These are phyloP conservation scores for Willisornis vidua DNA, from an alignment of 2,113 vertebrate genomes.

Conservation along the genomic window DNA sequence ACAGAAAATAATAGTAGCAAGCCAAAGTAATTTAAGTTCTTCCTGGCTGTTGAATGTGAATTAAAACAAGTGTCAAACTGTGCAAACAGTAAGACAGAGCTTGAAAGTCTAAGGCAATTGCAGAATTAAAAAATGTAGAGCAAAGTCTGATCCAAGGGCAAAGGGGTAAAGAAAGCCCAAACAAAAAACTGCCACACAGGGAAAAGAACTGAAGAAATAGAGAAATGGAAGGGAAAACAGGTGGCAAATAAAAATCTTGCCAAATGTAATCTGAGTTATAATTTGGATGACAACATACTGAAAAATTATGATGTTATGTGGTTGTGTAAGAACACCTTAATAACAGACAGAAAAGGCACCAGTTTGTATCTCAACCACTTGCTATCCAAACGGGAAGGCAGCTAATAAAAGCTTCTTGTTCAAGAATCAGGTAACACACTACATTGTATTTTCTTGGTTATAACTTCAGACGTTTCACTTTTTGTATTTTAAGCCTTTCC, in stretches of 20 bases:
- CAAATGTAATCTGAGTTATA: background rate
- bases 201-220: background rate
- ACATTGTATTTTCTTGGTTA: background rate
- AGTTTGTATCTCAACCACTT: background rate
- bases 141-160: background rate
- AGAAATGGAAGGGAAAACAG: background rate
- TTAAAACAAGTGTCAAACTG: background rate
- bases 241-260: background rate
- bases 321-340: background rate
- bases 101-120: background rate
- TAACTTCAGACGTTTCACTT: background rate
- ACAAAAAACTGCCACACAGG: background rate
- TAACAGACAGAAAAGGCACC: background rate
- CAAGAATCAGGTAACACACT: background rate
- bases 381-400: background rate
- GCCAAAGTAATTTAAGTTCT: background rate
- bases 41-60: background rate
- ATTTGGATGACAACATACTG: background rate
- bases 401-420: background rate
- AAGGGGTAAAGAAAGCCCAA: fast-evolving
- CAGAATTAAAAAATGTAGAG: background rate
- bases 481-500: background rate
- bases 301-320: background rate
- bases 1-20: background rate
- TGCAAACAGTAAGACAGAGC: background rate